A percentile compares a stretch with the other conserved stretches of the same genome.
Conservation (phyloP, 1,140 invertebrate species). For the Spodoptera litura region DNA sequence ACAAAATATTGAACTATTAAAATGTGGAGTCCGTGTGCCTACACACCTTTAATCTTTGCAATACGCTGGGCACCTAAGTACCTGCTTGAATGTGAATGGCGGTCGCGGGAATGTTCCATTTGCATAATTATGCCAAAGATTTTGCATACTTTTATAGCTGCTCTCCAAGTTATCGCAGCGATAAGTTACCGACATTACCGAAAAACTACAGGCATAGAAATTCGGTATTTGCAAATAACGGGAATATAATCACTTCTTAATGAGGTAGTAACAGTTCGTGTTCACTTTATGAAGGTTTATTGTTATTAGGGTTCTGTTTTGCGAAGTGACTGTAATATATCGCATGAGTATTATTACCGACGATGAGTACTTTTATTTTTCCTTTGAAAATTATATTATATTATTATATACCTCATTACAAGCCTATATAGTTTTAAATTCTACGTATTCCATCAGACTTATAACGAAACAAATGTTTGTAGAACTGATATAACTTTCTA, state of each 20-base stretch:
- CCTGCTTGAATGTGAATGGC: conserved; percentile 59
- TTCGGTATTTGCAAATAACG: conserved; percentile 17
- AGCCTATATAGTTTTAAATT: too few relatives aligned
- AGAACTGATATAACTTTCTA: too few relatives aligned
- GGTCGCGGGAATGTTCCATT: conserved; percentile 56
- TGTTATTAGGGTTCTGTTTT: too few relatives aligned
- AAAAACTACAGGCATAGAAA: conserved; percentile 40
- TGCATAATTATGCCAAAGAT: conserved; percentile 62
- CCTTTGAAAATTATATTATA: too few relatives aligned
- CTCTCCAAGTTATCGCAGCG: conserved; percentile 50
- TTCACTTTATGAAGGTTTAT: background rate
- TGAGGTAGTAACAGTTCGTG: background rate
- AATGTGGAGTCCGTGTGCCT: conserved; percentile 24
- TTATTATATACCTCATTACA: too few relatives aligned
- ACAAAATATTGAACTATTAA: conserved; percentile 14
- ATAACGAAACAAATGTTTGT: too few relatives aligned
- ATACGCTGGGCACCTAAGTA: conserved; percentile 47
- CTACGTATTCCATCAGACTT: too few relatives aligned
- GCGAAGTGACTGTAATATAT: too few relatives aligned
- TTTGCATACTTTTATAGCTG: conserved; percentile 60
- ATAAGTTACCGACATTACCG: conserved; percentile 54
- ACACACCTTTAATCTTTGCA: conserved; percentile 45
- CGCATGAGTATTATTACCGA: too few relatives aligned
- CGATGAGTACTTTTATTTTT: too few relatives aligned
- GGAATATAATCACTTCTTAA: background rate